A percentile compares a stretch with the other conserved stretches of the same genome.
Conservation (phyloP, 2,888 invertebrate genomes). For the Xylocampa areola region DNA sequence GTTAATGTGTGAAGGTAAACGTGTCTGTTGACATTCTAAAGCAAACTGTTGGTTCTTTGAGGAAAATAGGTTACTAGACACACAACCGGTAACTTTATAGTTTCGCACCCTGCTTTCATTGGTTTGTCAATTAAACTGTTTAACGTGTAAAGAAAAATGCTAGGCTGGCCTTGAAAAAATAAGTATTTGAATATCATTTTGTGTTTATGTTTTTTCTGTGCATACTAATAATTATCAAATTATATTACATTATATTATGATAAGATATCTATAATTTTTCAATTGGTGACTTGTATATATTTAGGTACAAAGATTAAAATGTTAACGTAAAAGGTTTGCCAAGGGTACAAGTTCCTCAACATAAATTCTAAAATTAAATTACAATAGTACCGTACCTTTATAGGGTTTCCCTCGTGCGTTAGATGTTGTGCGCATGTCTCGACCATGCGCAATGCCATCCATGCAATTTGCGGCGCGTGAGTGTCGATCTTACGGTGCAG, state of each 20-base stretch:
- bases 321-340: too few species aligned
- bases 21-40: slow-evolving; percentile 19
- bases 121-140: slow-evolving; percentile 1
- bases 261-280: too few species aligned
- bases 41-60: slow-evolving; percentile 37
- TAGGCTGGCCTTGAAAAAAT: too few species aligned
- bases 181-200: too few species aligned
- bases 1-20: slow-evolving; percentile 29
- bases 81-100: slow-evolving; percentile 7
- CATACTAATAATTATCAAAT: too few species aligned
- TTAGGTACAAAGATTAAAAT: too few species aligned
- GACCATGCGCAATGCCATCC: slow-evolving; percentile 99
- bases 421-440: slow-evolving; percentile 96
- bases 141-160: too few species aligned
- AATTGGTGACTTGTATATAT: too few species aligned
- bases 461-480: slow-evolving; percentile 98
- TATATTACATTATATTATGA: too few species aligned
- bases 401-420: slow-evolving; percentile 97
- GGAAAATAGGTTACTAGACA: slow-evolving; percentile 25
- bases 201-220: too few species aligned
- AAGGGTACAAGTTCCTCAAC: too few species aligned
- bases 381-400: slow-evolving; percentile 94
- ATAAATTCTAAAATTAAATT: too few species aligned
- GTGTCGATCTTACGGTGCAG: slow-evolving; percentile 95
- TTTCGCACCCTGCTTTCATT: slow-evolving; percentile 15